phyloP scores from a whole-genome alignment of 2,888 invertebrate species.

The Smittia sp. region DNA sequence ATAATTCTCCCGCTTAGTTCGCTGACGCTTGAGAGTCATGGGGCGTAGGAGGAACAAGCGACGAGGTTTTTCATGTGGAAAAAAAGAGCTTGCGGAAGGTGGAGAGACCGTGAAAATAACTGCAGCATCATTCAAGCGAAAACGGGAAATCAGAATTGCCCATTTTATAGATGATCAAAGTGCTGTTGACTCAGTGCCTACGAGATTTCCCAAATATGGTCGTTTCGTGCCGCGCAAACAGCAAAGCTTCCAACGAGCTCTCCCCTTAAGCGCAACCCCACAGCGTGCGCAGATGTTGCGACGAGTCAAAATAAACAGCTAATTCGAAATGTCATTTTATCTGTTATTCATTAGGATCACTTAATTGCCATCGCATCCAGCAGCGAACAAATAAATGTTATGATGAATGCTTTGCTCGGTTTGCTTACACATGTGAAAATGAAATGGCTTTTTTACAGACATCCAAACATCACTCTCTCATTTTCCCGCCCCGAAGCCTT shows the following conservation, averaged over 20 bases:
- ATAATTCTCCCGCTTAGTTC: conserved; percentile 19
- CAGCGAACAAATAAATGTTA: conserved; percentile 9
- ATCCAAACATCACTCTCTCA: conserved; percentile 8
- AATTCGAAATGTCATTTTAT: conserved; percentile 30
- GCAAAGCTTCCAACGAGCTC: neutral
- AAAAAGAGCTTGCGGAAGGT: neutral
- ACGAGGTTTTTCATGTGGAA: conserved; percentile 18
- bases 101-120: neutral
- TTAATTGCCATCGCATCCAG: conserved; percentile 24
- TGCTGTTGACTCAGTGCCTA: neutral
- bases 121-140: conserved; percentile 6
- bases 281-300: neutral
- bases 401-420: conserved; percentile 18
- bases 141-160: neutral
- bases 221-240: no score
- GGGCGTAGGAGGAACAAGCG: neutral
- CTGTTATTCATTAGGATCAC: conserved; percentile 34
- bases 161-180: neutral
- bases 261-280: neutral
- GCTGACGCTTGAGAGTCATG: neutral
- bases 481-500: neutral
- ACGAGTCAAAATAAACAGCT: conserved; percentile 11
- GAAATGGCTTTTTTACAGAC: conserved; percentile 36
- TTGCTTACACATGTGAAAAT: conserved; percentile 20
- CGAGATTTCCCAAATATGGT: neutral